phyloP scores from a whole-genome alignment of 2,888 invertebrate species.

The Temnothorax ravouxi region DNA sequence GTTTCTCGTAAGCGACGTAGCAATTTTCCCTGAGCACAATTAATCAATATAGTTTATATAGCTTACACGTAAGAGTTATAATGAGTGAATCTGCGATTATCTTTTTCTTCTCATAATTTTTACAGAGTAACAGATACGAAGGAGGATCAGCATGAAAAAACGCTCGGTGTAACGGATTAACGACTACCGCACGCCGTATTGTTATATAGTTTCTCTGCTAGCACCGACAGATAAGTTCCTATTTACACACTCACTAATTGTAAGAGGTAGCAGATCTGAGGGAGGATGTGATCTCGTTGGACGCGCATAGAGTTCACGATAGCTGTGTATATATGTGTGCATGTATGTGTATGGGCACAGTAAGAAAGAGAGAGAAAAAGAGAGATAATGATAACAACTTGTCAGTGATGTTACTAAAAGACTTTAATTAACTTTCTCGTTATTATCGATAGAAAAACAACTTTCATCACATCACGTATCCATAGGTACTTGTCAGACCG shows the following conservation, averaged over 20 bases:
- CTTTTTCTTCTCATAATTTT: constrained; percentile 39
- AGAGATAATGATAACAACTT: constrained; percentile 70
- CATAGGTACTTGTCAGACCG: constrained; percentile 74
- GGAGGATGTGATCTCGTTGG: constrained; percentile 45
- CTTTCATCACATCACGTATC: constrained; percentile 81
- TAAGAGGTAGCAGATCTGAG: constrained; percentile 34
- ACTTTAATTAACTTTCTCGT: constrained; percentile 76
- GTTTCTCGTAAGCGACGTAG: neutral
- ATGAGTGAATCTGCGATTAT: constrained; percentile 9
- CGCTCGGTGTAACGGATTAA: neutral
- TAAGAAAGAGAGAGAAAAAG: constrained; percentile 37
- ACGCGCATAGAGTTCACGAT: constrained; percentile 24
- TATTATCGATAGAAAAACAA: constrained; percentile 76
- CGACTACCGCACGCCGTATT: constrained; percentile 20
- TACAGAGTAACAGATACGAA: constrained; percentile 27
- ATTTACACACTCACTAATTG: constrained; percentile 5
- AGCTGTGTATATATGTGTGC: neutral
- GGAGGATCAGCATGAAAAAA: constrained; percentile 16
- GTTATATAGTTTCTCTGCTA: constrained; percentile 38
- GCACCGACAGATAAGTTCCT: constrained; percentile 45
- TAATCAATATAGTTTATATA: constrained; percentile 16
- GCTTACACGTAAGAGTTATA: constrained; percentile 3
- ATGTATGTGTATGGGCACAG: constrained; percentile 23
- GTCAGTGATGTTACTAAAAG: constrained; percentile 75
- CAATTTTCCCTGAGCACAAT: constrained; percentile 28